These are phyloP conservation scores for Plebejus melissa DNA, from an alignment of 2,888 invertebrate species.

Conservation along the genomic window DNA sequence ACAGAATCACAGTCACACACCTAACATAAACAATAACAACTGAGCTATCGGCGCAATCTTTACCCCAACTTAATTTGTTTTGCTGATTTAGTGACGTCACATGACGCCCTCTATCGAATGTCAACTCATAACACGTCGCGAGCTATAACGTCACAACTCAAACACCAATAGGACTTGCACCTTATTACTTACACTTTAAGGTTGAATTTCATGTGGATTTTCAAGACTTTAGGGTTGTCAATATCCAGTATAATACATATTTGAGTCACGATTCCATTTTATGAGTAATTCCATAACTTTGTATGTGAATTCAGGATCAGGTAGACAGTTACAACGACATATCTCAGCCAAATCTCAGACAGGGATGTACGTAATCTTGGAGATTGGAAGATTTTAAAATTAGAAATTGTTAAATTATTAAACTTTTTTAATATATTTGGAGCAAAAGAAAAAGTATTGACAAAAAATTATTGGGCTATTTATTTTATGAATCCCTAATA, in stretches of 20 bases:
- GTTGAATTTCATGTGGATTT: slow-evolving; percentile 34
- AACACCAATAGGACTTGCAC: slow-evolving; percentile 31
- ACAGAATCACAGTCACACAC: neutral
- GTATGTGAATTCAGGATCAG: slow-evolving; percentile 77
- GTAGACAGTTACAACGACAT: slow-evolving; percentile 62
- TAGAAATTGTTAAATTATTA: neutral
- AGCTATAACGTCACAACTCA: slow-evolving; percentile 34
- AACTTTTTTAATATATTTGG: neutral
- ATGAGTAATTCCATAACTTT: slow-evolving; percentile 80
- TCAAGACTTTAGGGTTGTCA: slow-evolving; percentile 37
- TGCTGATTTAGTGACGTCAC: slow-evolving; percentile 78
- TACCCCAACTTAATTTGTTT: slow-evolving; percentile 54
- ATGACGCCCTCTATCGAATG: slow-evolving; percentile 72
- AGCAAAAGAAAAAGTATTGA: neutral
- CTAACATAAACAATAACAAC: neutral
- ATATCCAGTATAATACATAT: slow-evolving; percentile 63
- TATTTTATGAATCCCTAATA: no score
- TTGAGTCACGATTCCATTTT: slow-evolving; percentile 79
- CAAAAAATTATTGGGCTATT: no score
- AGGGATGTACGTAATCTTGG: slow-evolving; percentile 46
- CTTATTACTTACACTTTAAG: neutral
- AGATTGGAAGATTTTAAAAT: slow-evolving; percentile 44
- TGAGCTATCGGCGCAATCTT: slow-evolving; percentile 10
- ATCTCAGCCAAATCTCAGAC: slow-evolving; percentile 49
- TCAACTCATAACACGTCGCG: slow-evolving; percentile 61